phyloP scores from a whole-genome alignment of 2,113 vertebrate species.

The Strix aluco region DNA sequence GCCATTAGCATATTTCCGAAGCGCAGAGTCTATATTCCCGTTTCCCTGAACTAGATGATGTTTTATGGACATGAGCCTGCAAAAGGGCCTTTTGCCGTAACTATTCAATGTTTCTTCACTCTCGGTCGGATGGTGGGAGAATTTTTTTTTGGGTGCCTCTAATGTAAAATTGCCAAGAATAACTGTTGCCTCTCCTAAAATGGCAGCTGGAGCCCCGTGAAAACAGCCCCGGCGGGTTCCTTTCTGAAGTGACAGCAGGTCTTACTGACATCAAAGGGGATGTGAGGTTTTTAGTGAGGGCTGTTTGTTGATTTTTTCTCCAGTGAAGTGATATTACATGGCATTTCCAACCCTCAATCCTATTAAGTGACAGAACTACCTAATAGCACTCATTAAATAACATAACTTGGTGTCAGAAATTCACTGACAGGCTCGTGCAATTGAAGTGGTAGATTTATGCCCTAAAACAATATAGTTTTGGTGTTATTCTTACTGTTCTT shows the following conservation, averaged over 20 bases:
- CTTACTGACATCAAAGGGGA: constrained; percentile 34
- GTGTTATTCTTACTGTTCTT: not conserved
- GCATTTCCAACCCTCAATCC: constrained; percentile 69
- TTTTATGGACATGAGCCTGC: not conserved
- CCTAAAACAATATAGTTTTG: not conserved
- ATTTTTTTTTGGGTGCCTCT: not conserved
- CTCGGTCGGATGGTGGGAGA: not conserved
- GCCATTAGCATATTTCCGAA: not conserved
- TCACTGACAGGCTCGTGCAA: constrained; percentile 15
- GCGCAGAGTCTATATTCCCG: not conserved
- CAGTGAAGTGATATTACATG: constrained; percentile 69
- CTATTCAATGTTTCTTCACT: not conserved
- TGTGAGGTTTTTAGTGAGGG: not conserved
- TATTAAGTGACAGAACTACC: constrained; percentile 68
- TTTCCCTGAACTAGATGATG: not conserved
- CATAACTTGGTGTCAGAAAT: constrained; percentile 65
- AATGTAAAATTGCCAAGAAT: constrained; percentile 46
- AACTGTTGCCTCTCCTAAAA: constrained; percentile 34
- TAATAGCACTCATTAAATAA: constrained; percentile 71
- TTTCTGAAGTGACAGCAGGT: constrained; percentile 50
- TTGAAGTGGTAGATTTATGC: constrained; percentile 40
- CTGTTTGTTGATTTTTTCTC: constrained; percentile 67
- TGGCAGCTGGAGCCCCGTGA: constrained; percentile 27
- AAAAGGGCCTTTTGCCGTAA: not conserved
- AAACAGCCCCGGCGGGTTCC: constrained; percentile 31